These are phyloP conservation scores for Hyppa rectilinea DNA, from an alignment of 2,888 invertebrate species.

Conservation along the genomic window DNA sequence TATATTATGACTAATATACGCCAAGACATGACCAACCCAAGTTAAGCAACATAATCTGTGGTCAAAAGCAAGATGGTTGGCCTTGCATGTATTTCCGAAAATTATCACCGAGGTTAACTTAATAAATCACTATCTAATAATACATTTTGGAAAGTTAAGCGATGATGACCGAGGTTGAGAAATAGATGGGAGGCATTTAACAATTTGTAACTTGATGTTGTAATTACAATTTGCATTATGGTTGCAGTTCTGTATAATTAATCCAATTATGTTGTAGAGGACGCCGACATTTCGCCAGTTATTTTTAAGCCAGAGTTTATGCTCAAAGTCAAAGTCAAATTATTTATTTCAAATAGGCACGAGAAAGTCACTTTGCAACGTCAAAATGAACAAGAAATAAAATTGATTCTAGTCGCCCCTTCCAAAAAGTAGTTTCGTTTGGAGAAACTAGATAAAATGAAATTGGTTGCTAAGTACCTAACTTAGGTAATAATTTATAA, in stretches of 20 bases:
- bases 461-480: too few species aligned
- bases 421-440: too few species aligned
- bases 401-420: too few species aligned
- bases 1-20: neutral
- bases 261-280: too few species aligned
- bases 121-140: constrained; percentile 21
- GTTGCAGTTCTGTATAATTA: neutral
- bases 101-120: constrained; percentile 18
- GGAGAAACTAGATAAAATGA: too few species aligned
- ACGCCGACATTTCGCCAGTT: too few species aligned
- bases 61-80: constrained; percentile 19
- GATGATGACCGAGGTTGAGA: constrained; percentile 10
- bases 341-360: too few species aligned
- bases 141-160: constrained; percentile 30
- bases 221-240: neutral
- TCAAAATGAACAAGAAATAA: too few species aligned
- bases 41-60: constrained; percentile 29
- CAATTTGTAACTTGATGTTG: neutral
- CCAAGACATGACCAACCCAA: constrained; percentile 3
- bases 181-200: constrained; percentile 27
- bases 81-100: constrained; percentile 39
- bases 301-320: too few species aligned
- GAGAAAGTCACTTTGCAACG: too few species aligned
- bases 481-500: too few species aligned
- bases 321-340: too few species aligned